Evolutionary conservation across 2,113 vertebrate genomes (phyloP).

Genomic region (Dipodomys ordii): DNA sequence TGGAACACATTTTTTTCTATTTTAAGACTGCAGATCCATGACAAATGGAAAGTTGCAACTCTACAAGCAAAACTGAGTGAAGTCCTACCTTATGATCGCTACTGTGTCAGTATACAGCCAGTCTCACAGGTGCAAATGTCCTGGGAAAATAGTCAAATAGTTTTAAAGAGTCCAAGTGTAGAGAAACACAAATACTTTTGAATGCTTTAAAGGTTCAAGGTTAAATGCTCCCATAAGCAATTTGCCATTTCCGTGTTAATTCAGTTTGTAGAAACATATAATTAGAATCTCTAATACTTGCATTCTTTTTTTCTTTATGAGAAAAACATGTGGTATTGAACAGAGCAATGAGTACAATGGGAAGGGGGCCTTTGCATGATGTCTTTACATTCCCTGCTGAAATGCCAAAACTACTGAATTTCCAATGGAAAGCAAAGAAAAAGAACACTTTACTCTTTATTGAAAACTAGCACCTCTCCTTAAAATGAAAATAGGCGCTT

Average conservation of each 20-base stretch:
- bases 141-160: slow-evolving; percentile 54
- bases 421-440: slow-evolving; percentile 57
- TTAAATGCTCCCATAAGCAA: slow-evolving; percentile 75
- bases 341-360: background rate
- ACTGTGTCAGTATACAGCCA: background rate
- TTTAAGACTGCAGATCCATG: background rate
- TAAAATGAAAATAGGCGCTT: slow-evolving; percentile 69
- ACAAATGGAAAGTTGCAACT: background rate
- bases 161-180: slow-evolving; percentile 49
- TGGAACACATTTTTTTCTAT: background rate
- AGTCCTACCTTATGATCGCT: background rate
- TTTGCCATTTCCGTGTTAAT: slow-evolving; percentile 79
- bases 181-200: slow-evolving; percentile 68
- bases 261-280: slow-evolving; percentile 77
- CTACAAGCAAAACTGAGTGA: background rate
- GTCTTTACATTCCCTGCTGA: slow-evolving; percentile 2
- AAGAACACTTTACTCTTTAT: slow-evolving; percentile 57
- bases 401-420: slow-evolving; percentile 45
- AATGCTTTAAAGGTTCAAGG: slow-evolving; percentile 56
- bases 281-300: slow-evolving; percentile 79
- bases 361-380: background rate
- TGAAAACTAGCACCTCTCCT: slow-evolving; percentile 70
- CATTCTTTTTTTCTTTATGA: slow-evolving; percentile 76
- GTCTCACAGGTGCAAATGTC: background rate
- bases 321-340: slow-evolving; percentile 70